Conservation (phyloP, 2,113 vertebrate genomes). For the Istiophorus platypterus region DNA sequence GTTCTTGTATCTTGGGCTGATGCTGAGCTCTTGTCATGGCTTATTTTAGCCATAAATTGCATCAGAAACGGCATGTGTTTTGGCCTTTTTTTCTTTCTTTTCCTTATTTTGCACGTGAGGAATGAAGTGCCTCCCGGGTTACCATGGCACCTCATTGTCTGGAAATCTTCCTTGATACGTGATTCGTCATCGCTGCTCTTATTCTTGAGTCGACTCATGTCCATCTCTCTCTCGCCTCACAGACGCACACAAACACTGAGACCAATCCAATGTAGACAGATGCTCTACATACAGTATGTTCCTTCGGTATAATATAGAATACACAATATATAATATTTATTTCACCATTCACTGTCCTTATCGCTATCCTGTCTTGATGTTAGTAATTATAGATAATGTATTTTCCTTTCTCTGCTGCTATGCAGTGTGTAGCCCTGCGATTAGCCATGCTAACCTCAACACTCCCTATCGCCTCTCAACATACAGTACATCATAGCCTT, state of each 20-base stretch:
- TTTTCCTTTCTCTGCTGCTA: conserved; percentile 46
- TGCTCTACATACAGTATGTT: neutral
- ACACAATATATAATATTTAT: conserved; percentile 26
- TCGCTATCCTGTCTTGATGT: conserved; percentile 42
- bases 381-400: conserved; percentile 71
- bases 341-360: conserved; percentile 40
- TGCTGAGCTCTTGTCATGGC: conserved; percentile 56
- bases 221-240: conserved; percentile 14
- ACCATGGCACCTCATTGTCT: conserved; percentile 47
- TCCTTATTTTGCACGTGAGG: conserved; percentile 27
- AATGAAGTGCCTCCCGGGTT: conserved; percentile 29
- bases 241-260: conserved; percentile 29
- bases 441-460: conserved; percentile 33
- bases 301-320: neutral
- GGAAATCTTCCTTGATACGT: conserved; percentile 50
- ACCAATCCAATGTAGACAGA: neutral
- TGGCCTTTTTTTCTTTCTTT: conserved; percentile 4
- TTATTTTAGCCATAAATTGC: conserved; percentile 63
- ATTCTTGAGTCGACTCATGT: conserved; percentile 51
- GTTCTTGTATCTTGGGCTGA: conserved; percentile 52
- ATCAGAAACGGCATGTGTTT: conserved; percentile 22
- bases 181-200: conserved; percentile 57
- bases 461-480: conserved; percentile 33
- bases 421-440: conserved; percentile 20
- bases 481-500: conserved; percentile 12